Evolutionary conservation across 2,113 vertebrate species (phyloP), one percentile per base, ranked within the genome.

Genomic region (Hiodon tergisus): DNA sequence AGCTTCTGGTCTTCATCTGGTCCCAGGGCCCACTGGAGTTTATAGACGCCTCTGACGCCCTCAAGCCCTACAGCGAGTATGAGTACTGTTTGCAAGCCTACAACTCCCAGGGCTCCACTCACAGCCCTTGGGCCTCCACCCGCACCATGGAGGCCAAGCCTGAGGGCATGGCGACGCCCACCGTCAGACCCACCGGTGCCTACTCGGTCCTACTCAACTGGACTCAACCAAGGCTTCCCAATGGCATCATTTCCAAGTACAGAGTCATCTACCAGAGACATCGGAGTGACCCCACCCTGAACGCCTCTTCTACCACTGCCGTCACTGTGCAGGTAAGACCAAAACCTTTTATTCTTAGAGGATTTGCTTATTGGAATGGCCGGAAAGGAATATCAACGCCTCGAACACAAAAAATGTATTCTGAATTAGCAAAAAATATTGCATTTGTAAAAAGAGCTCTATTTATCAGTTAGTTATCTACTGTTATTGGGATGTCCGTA

Each of bases 301-400:
- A 81, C 82, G 77, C 79, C 63, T 83, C 89, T 11, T 74, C 83
- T 31, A 75, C 93, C 60, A 93, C 82, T 53, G 92, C 94, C 9
- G 83, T 98, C 78, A 95, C 94, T 0, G 85, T 95, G 46, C 82
- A 2, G 91, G 95, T 98, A 94, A 95, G 89, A 5, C n/a, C 8
- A 47, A 3, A 50, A 9, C 13, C 47, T 55, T 52, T 67, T 3
- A 17, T 59, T 11, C 2, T 68, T 4, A 8, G 2, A 9, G 17
- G 17, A 59, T 53, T 54, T 69, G n/a, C n/a, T 16, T n/a, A 69
- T 55, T 70, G 6, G 46, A 55, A 70, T 17, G 17, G 53, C 46
- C 47, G 6, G 52, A 55, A 17, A 10, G 17, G 14, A 69, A 55
- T 70, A 31, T 11, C 52, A 54, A 58, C 11, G 53, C 10, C 16